These are phyloP conservation scores for Pilophorus perplexus DNA, from an alignment of 2,888 invertebrate species.

Conservation along the genomic window DNA sequence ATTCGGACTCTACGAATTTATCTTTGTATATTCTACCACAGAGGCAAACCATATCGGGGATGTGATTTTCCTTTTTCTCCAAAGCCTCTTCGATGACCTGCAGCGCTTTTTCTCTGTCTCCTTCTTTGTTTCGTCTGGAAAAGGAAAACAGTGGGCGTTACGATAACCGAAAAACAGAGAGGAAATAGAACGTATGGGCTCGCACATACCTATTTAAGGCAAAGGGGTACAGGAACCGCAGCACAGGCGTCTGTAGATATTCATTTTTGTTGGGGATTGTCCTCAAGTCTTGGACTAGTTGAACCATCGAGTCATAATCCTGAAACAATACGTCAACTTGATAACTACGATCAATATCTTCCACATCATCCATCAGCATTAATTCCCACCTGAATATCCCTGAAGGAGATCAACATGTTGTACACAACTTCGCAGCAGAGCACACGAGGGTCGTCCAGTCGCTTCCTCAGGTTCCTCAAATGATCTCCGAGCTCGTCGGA, in stretches of 20 bases:
- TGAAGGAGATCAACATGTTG: slow-evolving; percentile 86
- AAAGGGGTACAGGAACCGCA: slow-evolving; percentile 92
- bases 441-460: slow-evolving; percentile 95
- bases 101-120: slow-evolving; percentile 91
- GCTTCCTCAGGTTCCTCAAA: slow-evolving; percentile 82
- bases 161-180: background rate
- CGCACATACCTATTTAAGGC: slow-evolving; percentile 81
- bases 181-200: background rate
- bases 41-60: slow-evolving; percentile 95
- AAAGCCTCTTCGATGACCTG: slow-evolving; percentile 87
- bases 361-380: background rate
- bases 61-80: slow-evolving; percentile 88
- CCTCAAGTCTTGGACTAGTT: slow-evolving; percentile 88
- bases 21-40: slow-evolving; percentile 97
- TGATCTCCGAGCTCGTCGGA: slow-evolving; percentile 78
- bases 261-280: slow-evolving; percentile 85
- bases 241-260: slow-evolving; percentile 84
- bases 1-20: slow-evolving; percentile 94
- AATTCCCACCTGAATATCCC: slow-evolving; percentile 72
- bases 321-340: slow-evolving; percentile 49
- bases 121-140: slow-evolving; percentile 81
- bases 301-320: slow-evolving; percentile 97
- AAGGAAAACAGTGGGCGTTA: too few species aligned
- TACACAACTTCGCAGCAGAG: slow-evolving; percentile 93
- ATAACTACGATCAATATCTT: background rate